These are phyloP conservation scores for Malthinus flaveolus DNA, from an alignment of 2,888 invertebrate genomes.

Conservation along the genomic window DNA sequence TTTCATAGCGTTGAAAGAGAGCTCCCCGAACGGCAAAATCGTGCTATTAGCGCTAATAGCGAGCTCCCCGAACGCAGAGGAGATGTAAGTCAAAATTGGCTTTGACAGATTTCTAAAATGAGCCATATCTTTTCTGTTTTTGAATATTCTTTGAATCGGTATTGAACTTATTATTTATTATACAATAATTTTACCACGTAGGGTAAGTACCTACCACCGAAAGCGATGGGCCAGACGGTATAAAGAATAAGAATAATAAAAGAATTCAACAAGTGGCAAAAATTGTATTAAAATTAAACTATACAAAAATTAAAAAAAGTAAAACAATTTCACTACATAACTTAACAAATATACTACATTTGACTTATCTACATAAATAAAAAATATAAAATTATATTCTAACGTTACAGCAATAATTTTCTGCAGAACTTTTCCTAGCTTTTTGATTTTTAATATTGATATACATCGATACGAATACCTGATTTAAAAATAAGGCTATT, in stretches of 20 bases:
- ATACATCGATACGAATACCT: constrained; percentile 47
- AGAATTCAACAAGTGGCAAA: constrained; percentile 39
- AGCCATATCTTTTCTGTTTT: no score
- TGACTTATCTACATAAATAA: constrained; percentile 43
- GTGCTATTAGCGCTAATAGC: no score
- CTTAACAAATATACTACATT: constrained; percentile 48
- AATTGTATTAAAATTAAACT: constrained; percentile 54
- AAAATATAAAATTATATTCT: constrained; percentile 47
- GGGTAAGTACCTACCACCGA: no score
- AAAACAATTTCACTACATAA: constrained; percentile 48
- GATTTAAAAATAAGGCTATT: constrained; percentile 44
- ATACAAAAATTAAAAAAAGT: constrained; percentile 51
- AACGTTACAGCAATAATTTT: constrained; percentile 42
- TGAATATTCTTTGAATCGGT: no score
- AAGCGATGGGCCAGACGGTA: no score
- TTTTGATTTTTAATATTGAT: constrained; percentile 29
- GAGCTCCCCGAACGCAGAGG: no score
- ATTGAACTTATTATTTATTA: no score
- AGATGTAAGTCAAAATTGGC: no score
- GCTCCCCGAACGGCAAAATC: no score
- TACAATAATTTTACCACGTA: no score
- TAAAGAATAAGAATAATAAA: constrained; percentile 18
- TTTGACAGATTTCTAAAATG: no score
- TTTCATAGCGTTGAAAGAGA: no score
- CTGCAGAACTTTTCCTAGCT: constrained; percentile 37